phyloP scores from a whole-genome alignment of 92 coral and sea anemone species.

The Phenganax subtilis region DNA sequence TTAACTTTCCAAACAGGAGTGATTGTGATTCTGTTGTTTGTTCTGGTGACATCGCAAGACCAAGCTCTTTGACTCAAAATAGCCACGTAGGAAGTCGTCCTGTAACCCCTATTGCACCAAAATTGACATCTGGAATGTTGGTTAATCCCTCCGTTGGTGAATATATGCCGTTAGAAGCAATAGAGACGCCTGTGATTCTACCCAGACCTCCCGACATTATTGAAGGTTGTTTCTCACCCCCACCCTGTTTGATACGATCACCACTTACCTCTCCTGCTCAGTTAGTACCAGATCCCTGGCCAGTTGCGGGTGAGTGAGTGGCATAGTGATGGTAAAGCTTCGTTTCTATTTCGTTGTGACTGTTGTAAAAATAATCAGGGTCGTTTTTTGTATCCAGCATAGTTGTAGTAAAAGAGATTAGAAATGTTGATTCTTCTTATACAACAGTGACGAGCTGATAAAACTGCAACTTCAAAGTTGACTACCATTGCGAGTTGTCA shows the following conservation, averaged over 20 bases:
- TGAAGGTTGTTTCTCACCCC: neutral
- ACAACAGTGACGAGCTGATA: too few relatives aligned
- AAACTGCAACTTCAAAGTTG: too few relatives aligned
- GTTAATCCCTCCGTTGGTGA: neutral
- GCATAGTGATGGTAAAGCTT: too few relatives aligned
- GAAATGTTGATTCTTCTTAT: too few relatives aligned
- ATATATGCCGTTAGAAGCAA: neutral
- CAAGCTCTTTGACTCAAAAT: neutral
- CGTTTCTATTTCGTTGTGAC: too few relatives aligned
- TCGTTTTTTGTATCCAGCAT: too few relatives aligned
- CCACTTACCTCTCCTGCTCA: neutral
- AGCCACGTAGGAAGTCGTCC: neutral
- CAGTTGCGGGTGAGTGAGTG: neutral
- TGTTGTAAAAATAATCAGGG: too few relatives aligned
- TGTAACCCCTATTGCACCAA: neutral
- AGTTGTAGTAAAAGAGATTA: too few relatives aligned
- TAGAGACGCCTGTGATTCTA: constrained; percentile 20
- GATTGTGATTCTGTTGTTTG: neutral
- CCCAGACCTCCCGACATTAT: constrained; percentile 9
- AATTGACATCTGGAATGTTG: neutral
- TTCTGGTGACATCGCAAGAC: neutral
- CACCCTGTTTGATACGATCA: neutral
- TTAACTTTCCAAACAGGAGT: neutral
- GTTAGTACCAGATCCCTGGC: neutral
- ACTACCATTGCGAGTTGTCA: too few relatives aligned